Evolutionary conservation across 2,888 invertebrate genomes (phyloP).

Genomic region (Laspeyria flexula): DNA sequence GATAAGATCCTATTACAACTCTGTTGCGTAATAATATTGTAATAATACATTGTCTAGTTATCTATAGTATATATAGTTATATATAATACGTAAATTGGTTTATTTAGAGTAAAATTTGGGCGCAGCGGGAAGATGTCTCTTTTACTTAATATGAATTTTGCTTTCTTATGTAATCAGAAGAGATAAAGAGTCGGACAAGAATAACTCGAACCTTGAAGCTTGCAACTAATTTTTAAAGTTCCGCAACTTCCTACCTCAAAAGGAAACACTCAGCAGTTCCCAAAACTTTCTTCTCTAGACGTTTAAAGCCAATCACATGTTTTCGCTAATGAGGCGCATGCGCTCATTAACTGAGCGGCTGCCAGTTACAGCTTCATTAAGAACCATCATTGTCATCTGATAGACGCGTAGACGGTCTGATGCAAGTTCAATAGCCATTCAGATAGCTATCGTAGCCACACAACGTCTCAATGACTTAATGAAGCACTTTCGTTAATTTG

Average conservation of each 20-base stretch:
- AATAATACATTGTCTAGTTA: no score
- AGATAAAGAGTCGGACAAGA: no score
- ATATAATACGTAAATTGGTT: no score
- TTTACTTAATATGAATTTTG: no score
- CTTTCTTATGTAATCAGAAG: no score
- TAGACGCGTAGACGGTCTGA: slow-evolving; percentile 40
- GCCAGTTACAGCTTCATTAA: slow-evolving; percentile 58
- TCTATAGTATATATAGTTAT: no score
- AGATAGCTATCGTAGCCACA: slow-evolving; percentile 31
- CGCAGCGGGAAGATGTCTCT: no score
- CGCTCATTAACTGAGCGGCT: slow-evolving; percentile 53
- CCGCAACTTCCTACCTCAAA: no score
- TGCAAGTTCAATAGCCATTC: slow-evolving; percentile 34
- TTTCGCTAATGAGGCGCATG: slow-evolving; percentile 51
- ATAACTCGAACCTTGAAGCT: no score
- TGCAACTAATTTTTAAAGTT: no score
- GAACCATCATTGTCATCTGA: slow-evolving; percentile 49
- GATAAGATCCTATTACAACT: not conserved
- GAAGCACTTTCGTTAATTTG: no score
- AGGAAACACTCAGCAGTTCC: not conserved
- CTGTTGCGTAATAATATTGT: not conserved
- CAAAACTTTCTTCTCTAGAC: slow-evolving; percentile 23
- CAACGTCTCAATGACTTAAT: slow-evolving; percentile 25
- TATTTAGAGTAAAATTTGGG: no score
- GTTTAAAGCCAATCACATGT: slow-evolving; percentile 46